Percentiles rank a stretch among this genome's conserved stretches.
phyloP scores from a whole-genome alignment of 2,113 vertebrate genomes.

The Alexandromys fortis region DNA sequence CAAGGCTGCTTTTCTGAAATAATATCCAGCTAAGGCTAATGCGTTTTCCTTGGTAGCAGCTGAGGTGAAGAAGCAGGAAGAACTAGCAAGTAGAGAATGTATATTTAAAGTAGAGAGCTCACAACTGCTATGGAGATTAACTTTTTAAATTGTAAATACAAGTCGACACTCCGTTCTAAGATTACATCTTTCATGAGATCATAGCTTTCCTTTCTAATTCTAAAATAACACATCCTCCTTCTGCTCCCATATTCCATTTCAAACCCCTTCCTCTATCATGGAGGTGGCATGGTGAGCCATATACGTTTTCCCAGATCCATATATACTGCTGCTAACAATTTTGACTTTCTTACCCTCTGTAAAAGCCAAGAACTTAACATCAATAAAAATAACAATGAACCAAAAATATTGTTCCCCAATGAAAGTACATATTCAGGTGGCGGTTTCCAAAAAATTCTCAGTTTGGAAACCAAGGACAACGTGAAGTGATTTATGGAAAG shows the following conservation, averaged over 20 bases:
- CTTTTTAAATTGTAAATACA: background rate
- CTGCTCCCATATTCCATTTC: background rate
- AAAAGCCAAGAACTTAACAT: conserved; percentile 69
- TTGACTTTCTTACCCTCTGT: conserved; percentile 30
- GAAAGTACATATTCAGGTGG: conserved; percentile 56
- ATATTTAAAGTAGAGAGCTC: background rate
- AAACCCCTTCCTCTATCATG: background rate
- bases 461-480: conserved; percentile 65
- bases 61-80: background rate
- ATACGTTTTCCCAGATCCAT: conserved; percentile 4
- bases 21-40: background rate
- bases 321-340: background rate
- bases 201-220: conserved; percentile 1
- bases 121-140: background rate
- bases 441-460: conserved; percentile 61
- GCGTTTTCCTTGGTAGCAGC: background rate
- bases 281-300: background rate
- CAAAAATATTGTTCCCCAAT: conserved; percentile 70
- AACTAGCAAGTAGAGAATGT: background rate
- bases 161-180: background rate
- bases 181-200: background rate
- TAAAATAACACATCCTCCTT: background rate
- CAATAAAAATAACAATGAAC: conserved; percentile 52
- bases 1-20: background rate
- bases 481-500: conserved; percentile 66